Evolutionary conservation across 2,888 invertebrate species (phyloP).

Genomic region (Endomychus coccineus): DNA sequence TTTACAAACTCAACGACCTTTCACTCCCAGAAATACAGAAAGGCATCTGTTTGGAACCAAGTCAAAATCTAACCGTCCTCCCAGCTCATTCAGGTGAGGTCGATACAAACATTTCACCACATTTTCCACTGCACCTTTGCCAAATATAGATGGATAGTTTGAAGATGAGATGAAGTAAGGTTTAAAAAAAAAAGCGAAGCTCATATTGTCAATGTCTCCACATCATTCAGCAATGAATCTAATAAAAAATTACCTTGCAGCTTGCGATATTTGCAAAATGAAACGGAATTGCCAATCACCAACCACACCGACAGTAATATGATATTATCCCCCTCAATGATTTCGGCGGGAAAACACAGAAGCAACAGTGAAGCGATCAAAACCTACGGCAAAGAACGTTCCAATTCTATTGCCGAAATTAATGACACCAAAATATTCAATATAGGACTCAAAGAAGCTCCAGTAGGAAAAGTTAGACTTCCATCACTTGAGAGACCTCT

Average conservation of each 20-base stretch:
- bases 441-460: slow-evolving; percentile 34
- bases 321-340: slow-evolving; percentile 22
- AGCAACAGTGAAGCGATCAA: slow-evolving; percentile 35
- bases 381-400: slow-evolving; percentile 27
- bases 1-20: slow-evolving; percentile 75
- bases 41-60: slow-evolving; percentile 65
- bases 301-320: slow-evolving; percentile 21
- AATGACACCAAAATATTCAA: slow-evolving; percentile 41
- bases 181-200: no score
- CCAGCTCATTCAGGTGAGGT: slow-evolving; percentile 67
- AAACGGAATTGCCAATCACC: slow-evolving; percentile 34
- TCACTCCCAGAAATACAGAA: slow-evolving; percentile 75
- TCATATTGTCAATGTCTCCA: no score
- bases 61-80: slow-evolving; percentile 53
- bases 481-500: slow-evolving; percentile 50
- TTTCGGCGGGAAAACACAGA: slow-evolving; percentile 28
- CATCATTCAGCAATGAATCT: neutral
- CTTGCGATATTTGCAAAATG: slow-evolving; percentile 57
- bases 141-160: no score
- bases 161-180: no score
- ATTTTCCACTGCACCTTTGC: no score
- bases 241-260: slow-evolving; percentile 40
- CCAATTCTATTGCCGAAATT: slow-evolving; percentile 37
- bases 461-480: slow-evolving; percentile 44
- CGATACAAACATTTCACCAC: no score